phyloP scores from a whole-genome alignment of 2,888 invertebrate species.

The Ryuthela nishihirai region DNA sequence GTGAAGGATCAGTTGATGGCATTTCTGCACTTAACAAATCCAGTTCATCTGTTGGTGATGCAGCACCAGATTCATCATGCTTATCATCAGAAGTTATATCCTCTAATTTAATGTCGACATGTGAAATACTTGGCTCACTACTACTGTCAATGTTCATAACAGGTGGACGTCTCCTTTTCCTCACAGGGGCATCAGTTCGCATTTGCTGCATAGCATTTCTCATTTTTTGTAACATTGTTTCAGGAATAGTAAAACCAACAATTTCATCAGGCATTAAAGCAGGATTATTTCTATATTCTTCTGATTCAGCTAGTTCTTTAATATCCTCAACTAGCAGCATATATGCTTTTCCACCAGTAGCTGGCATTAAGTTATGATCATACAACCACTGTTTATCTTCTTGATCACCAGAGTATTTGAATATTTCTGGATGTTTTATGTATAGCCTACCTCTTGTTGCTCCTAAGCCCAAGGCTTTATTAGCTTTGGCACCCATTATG shows the following conservation, averaged over 20 bases:
- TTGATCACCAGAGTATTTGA: constrained; percentile 70
- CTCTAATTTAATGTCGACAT: constrained; percentile 21
- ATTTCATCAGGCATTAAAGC: constrained; percentile 57
- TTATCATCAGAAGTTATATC: constrained; percentile 34
- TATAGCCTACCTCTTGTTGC: constrained; percentile 70
- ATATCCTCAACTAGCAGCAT: constrained; percentile 74
- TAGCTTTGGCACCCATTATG: constrained; percentile 66
- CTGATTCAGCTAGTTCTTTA: constrained; percentile 66
- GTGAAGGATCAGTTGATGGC: constrained; percentile 39
- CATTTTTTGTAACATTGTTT: constrained; percentile 70
- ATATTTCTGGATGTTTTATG: constrained; percentile 70
- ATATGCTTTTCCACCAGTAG: constrained; percentile 73
- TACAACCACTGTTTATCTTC: constrained; percentile 78
- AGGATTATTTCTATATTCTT: constrained; percentile 59
- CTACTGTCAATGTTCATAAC: constrained; percentile 24
- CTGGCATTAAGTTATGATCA: constrained; percentile 69
- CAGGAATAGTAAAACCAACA: constrained; percentile 70
- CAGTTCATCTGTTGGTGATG: constrained; percentile 39
- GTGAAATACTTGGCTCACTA: neutral
- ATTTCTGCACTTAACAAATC: constrained; percentile 35
- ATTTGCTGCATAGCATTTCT: constrained; percentile 60
- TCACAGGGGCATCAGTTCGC: constrained; percentile 47
- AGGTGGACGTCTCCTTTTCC: constrained; percentile 41
- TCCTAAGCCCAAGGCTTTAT: constrained; percentile 65
- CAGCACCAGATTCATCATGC: constrained; percentile 28